These are phyloP conservation scores for Pseudomugil tenellus DNA, from an alignment of 2,797 vertebrate genomes.

Conservation along the genomic window DNA sequence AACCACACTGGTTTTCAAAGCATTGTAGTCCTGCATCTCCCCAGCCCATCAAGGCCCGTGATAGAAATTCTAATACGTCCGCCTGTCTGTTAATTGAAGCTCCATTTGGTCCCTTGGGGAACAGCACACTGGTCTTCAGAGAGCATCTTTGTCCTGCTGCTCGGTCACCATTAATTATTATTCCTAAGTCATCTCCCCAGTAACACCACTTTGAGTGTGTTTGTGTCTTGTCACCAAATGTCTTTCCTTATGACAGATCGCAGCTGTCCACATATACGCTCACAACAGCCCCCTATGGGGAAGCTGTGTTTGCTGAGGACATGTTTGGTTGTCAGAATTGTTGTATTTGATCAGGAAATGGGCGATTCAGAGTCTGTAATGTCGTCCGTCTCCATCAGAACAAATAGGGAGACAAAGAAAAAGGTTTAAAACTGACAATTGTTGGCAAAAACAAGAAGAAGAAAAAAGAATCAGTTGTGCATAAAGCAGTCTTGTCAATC, in stretches of 20 bases:
- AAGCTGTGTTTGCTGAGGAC: constrained; percentile 47
- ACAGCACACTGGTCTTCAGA: constrained; percentile 62
- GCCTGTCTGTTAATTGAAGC: constrained; percentile 82
- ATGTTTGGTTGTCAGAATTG: constrained; percentile 56
- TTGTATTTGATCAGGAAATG: constrained; percentile 63
- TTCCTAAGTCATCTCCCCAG: constrained; percentile 67
- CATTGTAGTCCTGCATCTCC: constrained; percentile 67
- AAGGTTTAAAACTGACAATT: constrained; percentile 30
- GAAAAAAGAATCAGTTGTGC: constrained; percentile 5
- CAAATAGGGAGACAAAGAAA: constrained; percentile 52
- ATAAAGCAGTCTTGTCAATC: constrained; percentile 55
- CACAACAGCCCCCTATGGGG: constrained; percentile 54
- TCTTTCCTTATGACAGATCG: constrained; percentile 67
- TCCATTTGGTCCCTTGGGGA: constrained; percentile 61
- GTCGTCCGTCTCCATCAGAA: constrained; percentile 36
- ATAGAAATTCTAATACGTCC: constrained; percentile 73
- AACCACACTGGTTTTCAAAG: constrained; percentile 80
- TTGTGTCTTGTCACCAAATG: constrained; percentile 48
- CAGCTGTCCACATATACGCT: constrained; percentile 52
- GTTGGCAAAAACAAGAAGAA: constrained; percentile 32
- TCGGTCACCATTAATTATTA: constrained; percentile 68
- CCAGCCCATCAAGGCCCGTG: constrained; percentile 63
- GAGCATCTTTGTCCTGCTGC: constrained; percentile 67
- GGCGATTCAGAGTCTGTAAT: constrained; percentile 16
- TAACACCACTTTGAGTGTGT: constrained; percentile 51